Evolutionary conservation across 2,113 vertebrate species (phyloP).

Genomic region (Lepisosteus oculatus): DNA sequence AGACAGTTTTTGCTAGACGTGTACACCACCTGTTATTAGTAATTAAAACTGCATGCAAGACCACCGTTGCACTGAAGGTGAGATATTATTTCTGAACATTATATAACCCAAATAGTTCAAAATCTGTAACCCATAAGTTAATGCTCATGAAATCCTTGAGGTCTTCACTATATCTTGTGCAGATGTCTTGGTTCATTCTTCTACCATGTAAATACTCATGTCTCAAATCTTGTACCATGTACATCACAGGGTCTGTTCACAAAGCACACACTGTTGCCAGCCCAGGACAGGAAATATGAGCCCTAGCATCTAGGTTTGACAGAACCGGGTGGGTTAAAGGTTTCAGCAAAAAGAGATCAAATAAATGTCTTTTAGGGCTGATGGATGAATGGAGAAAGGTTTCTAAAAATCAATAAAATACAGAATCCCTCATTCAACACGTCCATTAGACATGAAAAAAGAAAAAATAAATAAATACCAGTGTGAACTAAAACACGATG

Average conservation of each 20-base stretch:
- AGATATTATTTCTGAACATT: too few relatives aligned
- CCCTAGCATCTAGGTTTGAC: conserved; percentile 41
- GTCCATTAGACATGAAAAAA: neutral
- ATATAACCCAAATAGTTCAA: too few relatives aligned
- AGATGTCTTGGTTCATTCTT: too few relatives aligned
- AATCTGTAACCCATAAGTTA: too few relatives aligned
- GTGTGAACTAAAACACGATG: too few relatives aligned
- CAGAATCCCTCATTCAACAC: conserved; percentile 24
- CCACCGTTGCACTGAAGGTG: too few relatives aligned
- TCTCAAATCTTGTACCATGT: conserved; percentile 57
- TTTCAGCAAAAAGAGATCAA: conserved; percentile 30
- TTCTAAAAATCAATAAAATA: conserved; percentile 26
- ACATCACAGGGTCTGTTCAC: conserved; percentile 47
- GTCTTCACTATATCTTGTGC: too few relatives aligned
- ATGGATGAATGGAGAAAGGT: conserved; percentile 11
- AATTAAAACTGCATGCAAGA: too few relatives aligned
- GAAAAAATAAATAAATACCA: too few relatives aligned
- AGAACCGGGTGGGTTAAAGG: conserved; percentile 47
- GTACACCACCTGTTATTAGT: too few relatives aligned
- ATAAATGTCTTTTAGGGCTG: conserved; percentile 8
- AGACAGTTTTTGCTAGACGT: too few relatives aligned
- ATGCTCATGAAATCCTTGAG: too few relatives aligned
- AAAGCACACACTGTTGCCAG: conserved; percentile 56
- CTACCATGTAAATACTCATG: neutral
- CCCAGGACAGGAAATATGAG: conserved; percentile 50